These are phyloP conservation scores for Alsophila aescularia DNA, from an alignment of 2,888 invertebrate genomes.

Conservation along the genomic window DNA sequence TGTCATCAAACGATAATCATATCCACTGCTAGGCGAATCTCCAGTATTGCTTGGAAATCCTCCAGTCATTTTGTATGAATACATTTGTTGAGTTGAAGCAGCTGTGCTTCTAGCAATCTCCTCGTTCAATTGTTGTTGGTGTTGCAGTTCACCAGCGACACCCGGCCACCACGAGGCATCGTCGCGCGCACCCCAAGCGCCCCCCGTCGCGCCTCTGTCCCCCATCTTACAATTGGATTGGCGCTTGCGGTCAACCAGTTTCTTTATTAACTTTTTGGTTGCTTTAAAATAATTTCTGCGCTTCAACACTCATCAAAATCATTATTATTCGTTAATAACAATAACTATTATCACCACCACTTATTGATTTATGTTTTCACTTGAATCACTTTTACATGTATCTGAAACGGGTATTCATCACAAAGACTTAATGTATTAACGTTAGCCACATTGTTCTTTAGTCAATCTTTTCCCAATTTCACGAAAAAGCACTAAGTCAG, in stretches of 20 bases:
- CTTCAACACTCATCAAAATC: slow-evolving; percentile 55
- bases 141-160: slow-evolving; percentile 78
- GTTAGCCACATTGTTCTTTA: slow-evolving; percentile 54
- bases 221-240: slow-evolving; percentile 78
- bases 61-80: slow-evolving; percentile 95
- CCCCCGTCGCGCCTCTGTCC: slow-evolving; percentile 82
- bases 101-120: slow-evolving; percentile 77
- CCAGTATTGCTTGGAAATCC: slow-evolving; percentile 90
- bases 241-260: slow-evolving; percentile 76
- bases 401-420: slow-evolving; percentile 61
- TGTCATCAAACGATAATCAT: slow-evolving; percentile 90
- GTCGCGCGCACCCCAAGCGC: slow-evolving; percentile 85
- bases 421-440: slow-evolving; percentile 68
- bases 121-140: slow-evolving; percentile 80
- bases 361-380: slow-evolving; percentile 45
- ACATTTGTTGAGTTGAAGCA: slow-evolving; percentile 88
- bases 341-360: slow-evolving; percentile 38
- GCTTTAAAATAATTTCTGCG: slow-evolving; percentile 57
- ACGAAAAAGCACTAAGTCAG: slow-evolving; percentile 55
- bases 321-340: slow-evolving; percentile 58
- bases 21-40: slow-evolving; percentile 86
- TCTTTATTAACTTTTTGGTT: slow-evolving; percentile 64
- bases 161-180: slow-evolving; percentile 84
- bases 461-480: slow-evolving; percentile 41
- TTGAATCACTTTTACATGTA: slow-evolving; percentile 52